phyloP scores from a whole-genome alignment of 1,140 invertebrate species.

The Drosophila carrolli region DNA sequence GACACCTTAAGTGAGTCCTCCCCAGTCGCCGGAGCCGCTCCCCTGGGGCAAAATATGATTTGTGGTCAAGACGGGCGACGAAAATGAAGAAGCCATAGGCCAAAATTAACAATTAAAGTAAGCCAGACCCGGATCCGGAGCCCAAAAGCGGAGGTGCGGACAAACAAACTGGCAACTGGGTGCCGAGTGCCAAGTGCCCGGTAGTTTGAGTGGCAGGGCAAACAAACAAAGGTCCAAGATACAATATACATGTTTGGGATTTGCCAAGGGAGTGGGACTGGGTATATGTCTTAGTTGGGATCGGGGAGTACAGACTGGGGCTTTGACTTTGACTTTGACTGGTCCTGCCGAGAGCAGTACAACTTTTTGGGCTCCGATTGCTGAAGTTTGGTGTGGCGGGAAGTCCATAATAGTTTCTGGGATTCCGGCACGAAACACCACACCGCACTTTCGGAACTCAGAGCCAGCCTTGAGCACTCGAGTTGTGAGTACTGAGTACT shows the following conservation, averaged over 20 bases:
- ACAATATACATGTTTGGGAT: slow-evolving; percentile 24
- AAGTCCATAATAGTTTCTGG: slow-evolving; percentile 39
- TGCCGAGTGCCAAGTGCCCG: too few relatives aligned
- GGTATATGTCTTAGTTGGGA: not conserved
- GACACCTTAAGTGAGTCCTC: slow-evolving; percentile 44
- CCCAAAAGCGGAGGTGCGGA: slow-evolving; percentile 10
- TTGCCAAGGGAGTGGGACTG: too few relatives aligned
- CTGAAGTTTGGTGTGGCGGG: slow-evolving; percentile 44
- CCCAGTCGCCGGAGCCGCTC: slow-evolving; percentile 9
- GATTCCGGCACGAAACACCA: slow-evolving; percentile 23
- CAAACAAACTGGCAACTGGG: slow-evolving; percentile 23
- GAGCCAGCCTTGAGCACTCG: slow-evolving; percentile 12
- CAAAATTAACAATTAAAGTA: slow-evolving; percentile 78
- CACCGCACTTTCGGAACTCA: slow-evolving; percentile 17
- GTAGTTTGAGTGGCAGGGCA: slow-evolving; percentile 16
- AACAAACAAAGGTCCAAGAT: slow-evolving; percentile 31
- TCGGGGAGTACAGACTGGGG: too few relatives aligned
- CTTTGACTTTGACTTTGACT: too few relatives aligned
- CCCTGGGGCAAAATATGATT: slow-evolving; percentile 63
- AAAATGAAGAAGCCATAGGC: slow-evolving; percentile 71
- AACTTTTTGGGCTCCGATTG: slow-evolving; percentile 40
- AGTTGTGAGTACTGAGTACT: not conserved
- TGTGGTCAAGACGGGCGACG: slow-evolving; percentile 51
- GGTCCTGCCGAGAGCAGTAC: slow-evolving; percentile 3
- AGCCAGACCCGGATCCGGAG: slow-evolving; percentile 22